phyloP scores from a whole-genome alignment of 2,888 invertebrate species.

The Hipparchia sbordonii region DNA sequence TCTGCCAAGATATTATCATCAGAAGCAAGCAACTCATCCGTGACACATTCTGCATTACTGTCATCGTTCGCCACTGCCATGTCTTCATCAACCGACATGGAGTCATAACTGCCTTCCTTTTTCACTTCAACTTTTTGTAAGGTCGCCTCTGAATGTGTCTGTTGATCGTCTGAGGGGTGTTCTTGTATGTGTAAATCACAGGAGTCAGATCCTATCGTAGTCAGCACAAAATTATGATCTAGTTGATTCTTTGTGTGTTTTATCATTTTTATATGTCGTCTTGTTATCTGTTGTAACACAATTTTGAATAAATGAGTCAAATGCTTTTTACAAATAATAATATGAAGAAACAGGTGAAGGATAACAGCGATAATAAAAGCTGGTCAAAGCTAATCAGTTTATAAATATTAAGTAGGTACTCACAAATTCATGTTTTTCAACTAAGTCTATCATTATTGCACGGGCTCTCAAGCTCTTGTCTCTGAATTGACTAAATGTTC shows the following conservation, averaged over 20 bases:
- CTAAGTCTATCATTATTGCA: neutral
- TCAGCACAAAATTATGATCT: neutral
- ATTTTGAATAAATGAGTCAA: neutral
- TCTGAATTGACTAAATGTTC: neutral
- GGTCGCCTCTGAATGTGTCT: neutral
- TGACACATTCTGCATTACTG: too few relatives aligned
- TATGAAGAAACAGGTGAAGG: too few relatives aligned
- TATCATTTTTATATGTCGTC: neutral
- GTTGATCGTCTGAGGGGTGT: neutral
- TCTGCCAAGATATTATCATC: too few relatives aligned
- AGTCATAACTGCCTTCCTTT: neutral
- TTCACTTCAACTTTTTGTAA: neutral
- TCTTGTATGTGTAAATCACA: neutral
- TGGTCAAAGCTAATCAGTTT: too few relatives aligned
- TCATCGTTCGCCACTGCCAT: too few relatives aligned
- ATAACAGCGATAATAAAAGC: too few relatives aligned
- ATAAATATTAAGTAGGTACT: neutral
- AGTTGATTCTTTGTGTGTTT: neutral
- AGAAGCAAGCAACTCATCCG: too few relatives aligned
- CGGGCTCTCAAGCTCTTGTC: neutral
- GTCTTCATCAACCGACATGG: too few relatives aligned
- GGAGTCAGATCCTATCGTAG: neutral
- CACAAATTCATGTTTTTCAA: neutral
- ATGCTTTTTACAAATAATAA: too few relatives aligned
- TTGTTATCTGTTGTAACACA: neutral